Evolutionary conservation across 2,888 invertebrate species (phyloP).

Genomic region (Tridacna gigas): DNA sequence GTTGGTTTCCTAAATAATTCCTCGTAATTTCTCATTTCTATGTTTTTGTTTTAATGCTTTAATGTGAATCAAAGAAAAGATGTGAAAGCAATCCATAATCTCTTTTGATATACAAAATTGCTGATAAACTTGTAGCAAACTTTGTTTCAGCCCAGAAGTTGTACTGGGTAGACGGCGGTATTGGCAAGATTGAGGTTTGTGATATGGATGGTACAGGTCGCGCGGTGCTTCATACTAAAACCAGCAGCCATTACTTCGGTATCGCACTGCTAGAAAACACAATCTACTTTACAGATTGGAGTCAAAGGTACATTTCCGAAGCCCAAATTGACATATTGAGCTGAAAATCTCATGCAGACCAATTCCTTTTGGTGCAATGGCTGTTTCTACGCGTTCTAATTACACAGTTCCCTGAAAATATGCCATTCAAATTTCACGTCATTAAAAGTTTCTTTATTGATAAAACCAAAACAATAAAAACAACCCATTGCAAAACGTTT

Average conservation of each 20-base stretch:
- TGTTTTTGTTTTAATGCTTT: no score
- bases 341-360: no score
- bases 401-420: no score
- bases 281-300: constrained; percentile 77
- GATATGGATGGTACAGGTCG: constrained; percentile 69
- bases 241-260: constrained; percentile 68
- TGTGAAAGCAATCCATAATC: neutral
- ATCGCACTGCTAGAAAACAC: constrained; percentile 61
- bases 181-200: constrained; percentile 65
- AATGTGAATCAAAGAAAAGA: neutral
- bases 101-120: neutral
- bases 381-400: no score
- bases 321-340: neutral
- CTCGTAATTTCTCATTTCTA: no score
- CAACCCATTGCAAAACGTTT: no score
- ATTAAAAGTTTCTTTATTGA: no score
- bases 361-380: no score
- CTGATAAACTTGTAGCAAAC: neutral
- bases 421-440: no score
- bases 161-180: constrained; percentile 77
- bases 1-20: no score
- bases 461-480: no score
- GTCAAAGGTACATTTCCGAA: constrained; percentile 48
- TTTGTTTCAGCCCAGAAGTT: constrained; percentile 65
- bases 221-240: constrained; percentile 40